Evolutionary conservation across 64 coral and sea anemone species (phyloP).

Genomic region (Platygyra sinensis): DNA sequence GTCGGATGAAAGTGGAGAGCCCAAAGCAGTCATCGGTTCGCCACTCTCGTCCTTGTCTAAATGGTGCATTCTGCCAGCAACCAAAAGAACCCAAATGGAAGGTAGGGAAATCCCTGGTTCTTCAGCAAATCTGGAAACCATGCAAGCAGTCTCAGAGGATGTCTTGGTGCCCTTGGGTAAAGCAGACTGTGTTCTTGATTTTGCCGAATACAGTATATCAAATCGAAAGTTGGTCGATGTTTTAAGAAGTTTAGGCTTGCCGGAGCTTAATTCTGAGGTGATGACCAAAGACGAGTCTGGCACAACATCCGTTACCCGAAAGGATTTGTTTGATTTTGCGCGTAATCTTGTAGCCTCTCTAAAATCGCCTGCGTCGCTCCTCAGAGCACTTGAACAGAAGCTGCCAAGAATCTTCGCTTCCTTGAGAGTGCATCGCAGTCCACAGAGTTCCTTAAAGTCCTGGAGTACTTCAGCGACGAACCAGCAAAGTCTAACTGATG

Average conservation of each 20-base stretch:
- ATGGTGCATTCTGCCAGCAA: conserved; percentile 51
- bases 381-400: conserved; percentile 31
- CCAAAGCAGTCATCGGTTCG: not conserved
- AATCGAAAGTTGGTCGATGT: not conserved
- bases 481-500: not conserved
- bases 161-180: conserved; percentile 19
- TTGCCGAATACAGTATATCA: not conserved
- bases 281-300: no score
- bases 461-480: conserved; percentile 28
- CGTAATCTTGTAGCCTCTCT: conserved; percentile 20
- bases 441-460: not conserved
- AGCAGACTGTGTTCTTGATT: conserved; percentile 17
- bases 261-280: not conserved
- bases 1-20: not conserved
- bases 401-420: not conserved
- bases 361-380: not conserved
- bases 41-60: not conserved
- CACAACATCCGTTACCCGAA: no score
- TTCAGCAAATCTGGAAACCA: not conserved
- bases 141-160: not conserved
- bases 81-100: not conserved
- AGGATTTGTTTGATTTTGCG: not conserved
- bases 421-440: not conserved
- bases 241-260: not conserved
- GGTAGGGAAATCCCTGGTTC: not conserved